Base-by-base conservation (phyloP, 2,797 vertebrate genomes). In the Typhlichthys eigenmanni region DNA sequence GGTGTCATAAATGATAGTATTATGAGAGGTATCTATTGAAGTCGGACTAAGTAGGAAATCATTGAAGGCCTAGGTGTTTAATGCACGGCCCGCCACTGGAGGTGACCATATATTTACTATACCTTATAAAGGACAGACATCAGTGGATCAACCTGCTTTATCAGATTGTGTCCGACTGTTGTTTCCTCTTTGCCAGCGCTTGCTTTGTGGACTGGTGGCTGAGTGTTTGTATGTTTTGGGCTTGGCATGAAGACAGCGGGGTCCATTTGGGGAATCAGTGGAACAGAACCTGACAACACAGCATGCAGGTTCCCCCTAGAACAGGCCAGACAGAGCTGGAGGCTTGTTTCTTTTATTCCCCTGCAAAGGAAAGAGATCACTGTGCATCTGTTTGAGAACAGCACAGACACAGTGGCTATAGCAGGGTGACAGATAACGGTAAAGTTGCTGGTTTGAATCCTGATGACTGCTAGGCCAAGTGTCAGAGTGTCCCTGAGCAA, bases 201-300 rank as follows among this genome's bases (percentile, higher is more conserved):
- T 58, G 75, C 34, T 86, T 74, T 86, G 85, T 85, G 83, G 82
- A 84, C 82, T 70, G 57, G 78, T 69, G 71, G 19, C 19, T 75
- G 72, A 69, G 63, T 82, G 66, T 60, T 60, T 83, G 75, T 90
- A 77, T 87, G 71, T 75, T 87, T 72, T 85, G 71, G 81, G 60
- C 71, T 71, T 76, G 83, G 83, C 85, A 83, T 17, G 56, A 82
- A 76, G 72, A 78, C 72, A 66, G 74, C 69, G 76, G 86, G 80
- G 85, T 85, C 82, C 81, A 72, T 51, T 72, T 38, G 62, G 69
- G 71, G 79, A 90, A 80, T 84, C 85, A 85, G 69, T 83, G 87
- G 81, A 84, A 87, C 84, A 85, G 79, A 87, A 83, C 81, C 64
- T 87, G 87, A 91, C 84, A 90, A 68, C 82, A 85, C 82, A 85